Conservation (phyloP, 2,888 invertebrate genomes). For the Dermolepida albohirtum region DNA sequence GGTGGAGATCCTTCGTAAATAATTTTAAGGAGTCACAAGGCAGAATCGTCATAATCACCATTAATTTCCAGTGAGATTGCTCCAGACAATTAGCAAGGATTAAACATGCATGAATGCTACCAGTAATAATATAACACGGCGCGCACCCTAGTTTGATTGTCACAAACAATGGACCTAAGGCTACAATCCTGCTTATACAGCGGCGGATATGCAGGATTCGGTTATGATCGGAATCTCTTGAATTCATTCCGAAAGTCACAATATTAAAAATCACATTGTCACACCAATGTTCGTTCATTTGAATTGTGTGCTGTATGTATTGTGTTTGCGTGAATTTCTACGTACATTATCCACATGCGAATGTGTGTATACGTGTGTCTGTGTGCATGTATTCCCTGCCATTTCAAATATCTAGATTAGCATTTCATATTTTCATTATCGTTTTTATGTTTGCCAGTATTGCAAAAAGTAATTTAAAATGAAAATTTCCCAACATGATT, state of each 20-base stretch:
- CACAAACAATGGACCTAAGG: conserved; percentile 41
- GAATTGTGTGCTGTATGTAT: neutral
- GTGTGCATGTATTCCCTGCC: neutral
- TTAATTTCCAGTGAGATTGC: conserved; percentile 50
- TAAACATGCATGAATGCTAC: conserved; percentile 41
- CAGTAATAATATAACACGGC: conserved; percentile 34
- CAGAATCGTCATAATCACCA: conserved; percentile 49
- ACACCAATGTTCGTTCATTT: neutral
- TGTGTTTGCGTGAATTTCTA: neutral
- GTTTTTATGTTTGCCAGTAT: conserved; percentile 35
- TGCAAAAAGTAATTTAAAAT: conserved; percentile 37
- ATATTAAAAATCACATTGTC: conserved; percentile 15
- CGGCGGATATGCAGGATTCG: neutral
- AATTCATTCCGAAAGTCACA: conserved; percentile 28
- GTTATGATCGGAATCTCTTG: conserved; percentile 40
- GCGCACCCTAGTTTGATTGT: conserved; percentile 38
- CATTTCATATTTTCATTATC: conserved; percentile 38
- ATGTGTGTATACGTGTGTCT: too few relatives aligned
- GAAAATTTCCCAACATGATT: conserved; percentile 34
- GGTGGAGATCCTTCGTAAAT: neutral
- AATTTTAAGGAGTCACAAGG: conserved; percentile 30
- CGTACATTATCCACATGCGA: too few relatives aligned
- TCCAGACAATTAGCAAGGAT: conserved; percentile 49
- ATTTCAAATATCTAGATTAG: conserved; percentile 28
- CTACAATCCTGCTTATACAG: conserved; percentile 30